Percentiles rank a stretch among this genome's conserved stretches.
phyloP scores from a whole-genome alignment of 1,140 invertebrate genomes.

The Drosophila mayri region DNA sequence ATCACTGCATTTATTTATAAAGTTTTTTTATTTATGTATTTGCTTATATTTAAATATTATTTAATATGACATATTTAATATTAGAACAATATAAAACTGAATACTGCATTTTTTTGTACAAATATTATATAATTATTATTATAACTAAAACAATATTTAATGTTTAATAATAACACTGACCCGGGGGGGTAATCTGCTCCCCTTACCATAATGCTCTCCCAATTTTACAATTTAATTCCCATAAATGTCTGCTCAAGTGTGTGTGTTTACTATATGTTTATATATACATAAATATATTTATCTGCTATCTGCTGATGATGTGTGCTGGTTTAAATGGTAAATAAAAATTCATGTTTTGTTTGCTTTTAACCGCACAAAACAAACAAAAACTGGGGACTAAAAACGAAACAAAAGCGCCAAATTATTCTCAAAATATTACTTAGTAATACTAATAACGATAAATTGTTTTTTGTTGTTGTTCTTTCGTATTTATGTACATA shows the following conservation, averaged over 20 bases:
- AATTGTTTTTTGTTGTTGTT: slow-evolving; percentile 37
- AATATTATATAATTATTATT: background rate
- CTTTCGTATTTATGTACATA: slow-evolving; percentile 1
- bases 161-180: background rate
- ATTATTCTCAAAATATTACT: slow-evolving; percentile 64
- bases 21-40: background rate
- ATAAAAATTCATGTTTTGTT: slow-evolving; percentile 64
- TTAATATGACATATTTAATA: background rate
- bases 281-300: slow-evolving; percentile 7
- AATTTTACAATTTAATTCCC: slow-evolving; percentile 27
- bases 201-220: slow-evolving; percentile 19
- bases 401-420: slow-evolving; percentile 25
- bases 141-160: background rate
- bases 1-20: background rate
- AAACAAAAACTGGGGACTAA: slow-evolving; percentile 33
- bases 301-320: slow-evolving; percentile 25
- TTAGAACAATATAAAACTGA: background rate
- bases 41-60: background rate
- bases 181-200: background rate
- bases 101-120: background rate
- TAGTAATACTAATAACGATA: slow-evolving; percentile 71
- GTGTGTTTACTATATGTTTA: slow-evolving; percentile 6
- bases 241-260: slow-evolving; percentile 13
- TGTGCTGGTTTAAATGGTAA: slow-evolving; percentile 39
- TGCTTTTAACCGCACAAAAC: slow-evolving; percentile 42